Percentiles rank a stretch among this genome's conserved stretches.
Conservation (phyloP, 2,888 invertebrate genomes). For the Pegoplata infirma region DNA sequence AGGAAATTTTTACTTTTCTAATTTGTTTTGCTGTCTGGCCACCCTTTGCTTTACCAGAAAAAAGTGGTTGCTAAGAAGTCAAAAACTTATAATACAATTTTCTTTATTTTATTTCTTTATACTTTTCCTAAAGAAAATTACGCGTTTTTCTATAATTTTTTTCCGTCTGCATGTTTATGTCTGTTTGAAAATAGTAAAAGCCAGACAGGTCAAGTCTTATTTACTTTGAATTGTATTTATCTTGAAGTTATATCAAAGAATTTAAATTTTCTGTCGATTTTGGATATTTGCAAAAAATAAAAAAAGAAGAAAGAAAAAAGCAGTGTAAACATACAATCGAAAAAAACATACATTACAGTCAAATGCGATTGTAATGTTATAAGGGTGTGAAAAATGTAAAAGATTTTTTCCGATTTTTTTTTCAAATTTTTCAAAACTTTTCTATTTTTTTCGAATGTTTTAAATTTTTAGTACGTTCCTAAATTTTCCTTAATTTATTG, state of each 20-base stretch:
- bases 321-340: too few relatives aligned
- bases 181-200: constrained; percentile 22
- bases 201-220: constrained; percentile 61
- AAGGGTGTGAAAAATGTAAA: too few relatives aligned
- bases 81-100: constrained; percentile 50
- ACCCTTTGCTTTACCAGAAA: not conserved
- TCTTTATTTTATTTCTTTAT: constrained; percentile 4
- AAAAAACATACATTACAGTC: too few relatives aligned
- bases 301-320: not conserved
- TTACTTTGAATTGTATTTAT: constrained; percentile 51
- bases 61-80: constrained; percentile 36
- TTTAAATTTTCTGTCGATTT: constrained; percentile 6
- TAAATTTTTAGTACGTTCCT: too few relatives aligned
- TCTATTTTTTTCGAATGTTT: too few relatives aligned
- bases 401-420: too few relatives aligned
- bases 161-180: constrained; percentile 27
- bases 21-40: too few relatives aligned
- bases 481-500: too few relatives aligned
- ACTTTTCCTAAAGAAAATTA: constrained; percentile 36
- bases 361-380: too few relatives aligned
- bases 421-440: too few relatives aligned
- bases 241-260: constrained; percentile 55
- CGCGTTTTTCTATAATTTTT: constrained; percentile 35
- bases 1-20: too few relatives aligned
- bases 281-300: not conserved